Evolutionary conservation across 1,140 invertebrate species (phyloP).

Genomic region (Orchesella cincta): DNA sequence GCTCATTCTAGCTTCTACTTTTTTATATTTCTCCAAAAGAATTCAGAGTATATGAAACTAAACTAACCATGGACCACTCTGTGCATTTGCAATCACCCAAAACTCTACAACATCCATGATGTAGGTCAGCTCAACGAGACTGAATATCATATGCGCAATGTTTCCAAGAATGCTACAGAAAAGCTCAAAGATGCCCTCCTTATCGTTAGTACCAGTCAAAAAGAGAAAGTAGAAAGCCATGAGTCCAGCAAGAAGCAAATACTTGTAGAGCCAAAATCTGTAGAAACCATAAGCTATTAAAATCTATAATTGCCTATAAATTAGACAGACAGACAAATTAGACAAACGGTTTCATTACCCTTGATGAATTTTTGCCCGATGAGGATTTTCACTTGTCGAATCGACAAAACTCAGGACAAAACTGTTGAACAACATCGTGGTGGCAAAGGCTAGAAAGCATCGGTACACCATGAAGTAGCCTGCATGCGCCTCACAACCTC

Average conservation of each 20-base stretch:
- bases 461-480: conserved; percentile 43
- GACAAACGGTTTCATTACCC: too few relatives aligned
- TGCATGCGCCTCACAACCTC: conserved; percentile 5
- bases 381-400: background rate
- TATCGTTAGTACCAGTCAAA: background rate
- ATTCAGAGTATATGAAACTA: too few relatives aligned
- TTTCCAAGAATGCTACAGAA: conserved; percentile 17
- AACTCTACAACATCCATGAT: conserved; percentile 35
- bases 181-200: background rate
- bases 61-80: too few relatives aligned
- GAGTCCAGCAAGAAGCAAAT: background rate
- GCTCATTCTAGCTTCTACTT: too few relatives aligned
- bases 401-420: conserved; percentile 25
- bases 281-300: too few relatives aligned
- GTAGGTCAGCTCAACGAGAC: conserved; percentile 14
- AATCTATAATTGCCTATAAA: too few relatives aligned
- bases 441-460: conserved; percentile 29
- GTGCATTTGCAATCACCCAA: background rate
- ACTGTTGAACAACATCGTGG: background rate
- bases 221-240: background rate
- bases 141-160: background rate
- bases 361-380: conserved; percentile 18
- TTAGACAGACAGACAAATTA: too few relatives aligned
- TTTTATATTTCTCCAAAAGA: too few relatives aligned
- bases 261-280: conserved; percentile 37